Conservation (phyloP, 2,797 vertebrate genomes). For the Leucoraja ocellata region DNA sequence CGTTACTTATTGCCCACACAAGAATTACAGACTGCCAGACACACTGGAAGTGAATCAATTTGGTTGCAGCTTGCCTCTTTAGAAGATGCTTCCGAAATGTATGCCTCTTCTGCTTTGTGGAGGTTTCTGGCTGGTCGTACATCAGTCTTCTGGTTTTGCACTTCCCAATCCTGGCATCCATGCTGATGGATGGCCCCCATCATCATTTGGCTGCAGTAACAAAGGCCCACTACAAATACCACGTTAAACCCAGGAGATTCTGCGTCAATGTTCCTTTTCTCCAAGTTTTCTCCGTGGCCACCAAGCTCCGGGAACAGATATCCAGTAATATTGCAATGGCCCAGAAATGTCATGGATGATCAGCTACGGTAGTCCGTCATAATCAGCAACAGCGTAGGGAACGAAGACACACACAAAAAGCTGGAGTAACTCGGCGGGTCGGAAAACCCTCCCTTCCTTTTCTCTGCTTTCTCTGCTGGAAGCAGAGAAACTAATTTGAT, state of each 20-base stretch:
- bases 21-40: neutral
- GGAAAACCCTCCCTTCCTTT: too few species aligned
- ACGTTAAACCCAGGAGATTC: neutral
- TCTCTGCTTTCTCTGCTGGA: too few species aligned
- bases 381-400: too few species aligned
- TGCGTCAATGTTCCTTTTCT: too few species aligned
- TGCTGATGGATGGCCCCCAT: neutral
- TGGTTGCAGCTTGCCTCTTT: neutral
- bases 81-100: neutral
- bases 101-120: neutral
- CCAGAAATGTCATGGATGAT: neutral
- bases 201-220: neutral
- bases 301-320: neutral
- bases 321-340: neutral
- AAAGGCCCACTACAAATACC: neutral
- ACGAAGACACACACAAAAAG: too few species aligned
- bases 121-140: neutral
- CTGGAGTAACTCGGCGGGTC: too few species aligned
- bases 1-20: neutral
- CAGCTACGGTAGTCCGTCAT: neutral
- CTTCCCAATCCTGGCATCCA: neutral
- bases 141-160: neutral
- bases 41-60: neutral
- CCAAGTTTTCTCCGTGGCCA: neutral
- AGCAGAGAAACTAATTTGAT: too few species aligned